Base-by-base conservation (phyloP, 2,888 invertebrate genomes). In the Pilophorus perplexus region DNA sequence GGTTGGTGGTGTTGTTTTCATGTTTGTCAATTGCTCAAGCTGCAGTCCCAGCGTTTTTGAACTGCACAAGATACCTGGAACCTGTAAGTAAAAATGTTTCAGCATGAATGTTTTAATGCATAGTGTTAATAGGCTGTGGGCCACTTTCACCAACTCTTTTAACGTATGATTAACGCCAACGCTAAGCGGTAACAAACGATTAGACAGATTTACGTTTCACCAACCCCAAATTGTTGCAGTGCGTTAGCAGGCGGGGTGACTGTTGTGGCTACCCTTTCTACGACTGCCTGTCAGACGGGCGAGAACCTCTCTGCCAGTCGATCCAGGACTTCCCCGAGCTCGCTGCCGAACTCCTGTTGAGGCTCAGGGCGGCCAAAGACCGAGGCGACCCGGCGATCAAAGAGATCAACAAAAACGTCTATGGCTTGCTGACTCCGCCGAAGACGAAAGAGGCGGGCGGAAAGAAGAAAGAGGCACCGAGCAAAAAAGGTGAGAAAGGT, bases 251-350 rank as follows among this genome's bases (percentile, higher is more conserved):
- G 42, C 20, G 12, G 42, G 33, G 27, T 12, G 54, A 27, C 2
- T 66, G 66, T 20, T 66, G 66, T n/a, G 66, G 66, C 1, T 66
- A 55, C 28, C 66, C 66, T 28, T 28, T 66, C 27, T 66, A 52
- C 44, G 66, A 66, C 42, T 66, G 66, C 27, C 25, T 66, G 5
- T 55, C 66, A 0, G 66, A 55, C n/a, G 66, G 66, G 0, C 16
- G 42, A 20, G 55, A 44, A 20, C 23, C 54, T 2, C 27, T 52
- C 5, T 66, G 66, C 57, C 55, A 66, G 14, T 27, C 55, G 25
- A 28, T 66, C 40, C 23, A 25, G 12, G 66, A 66, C 55, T 66
- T 55, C 28, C 66, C 66, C 44, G 66, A 66, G 44, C 55, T 66
- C 18, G 25, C 38, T 20, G 66, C 66, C 12, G 66, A 66, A 18